phyloP scores from a whole-genome alignment of 2,888 invertebrate species.

The Agrotis segetum region DNA sequence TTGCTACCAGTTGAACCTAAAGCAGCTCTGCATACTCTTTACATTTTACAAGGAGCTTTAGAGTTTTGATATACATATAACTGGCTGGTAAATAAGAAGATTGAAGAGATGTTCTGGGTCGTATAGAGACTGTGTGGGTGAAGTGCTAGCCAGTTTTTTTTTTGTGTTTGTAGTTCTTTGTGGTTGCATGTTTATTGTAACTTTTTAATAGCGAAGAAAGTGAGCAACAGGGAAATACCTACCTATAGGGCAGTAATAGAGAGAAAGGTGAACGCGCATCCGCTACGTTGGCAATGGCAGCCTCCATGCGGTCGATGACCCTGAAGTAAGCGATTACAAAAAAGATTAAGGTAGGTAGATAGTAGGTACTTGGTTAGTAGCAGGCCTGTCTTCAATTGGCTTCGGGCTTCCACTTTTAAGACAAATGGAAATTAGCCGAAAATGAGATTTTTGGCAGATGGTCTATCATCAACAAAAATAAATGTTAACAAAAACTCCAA shows the following conservation, averaged over 20 bases:
- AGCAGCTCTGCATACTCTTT: too few species aligned
- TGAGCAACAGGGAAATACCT: slow-evolving; percentile 72
- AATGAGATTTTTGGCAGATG: too few species aligned
- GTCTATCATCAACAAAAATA: too few species aligned
- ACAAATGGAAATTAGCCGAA: background rate
- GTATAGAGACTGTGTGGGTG: background rate
- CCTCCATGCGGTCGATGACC: slow-evolving; percentile 88
- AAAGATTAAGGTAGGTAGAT: slow-evolving; percentile 83
- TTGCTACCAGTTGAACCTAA: too few species aligned
- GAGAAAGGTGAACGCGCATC: slow-evolving; percentile 85
- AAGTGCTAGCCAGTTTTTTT: background rate
- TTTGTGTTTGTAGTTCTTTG: slow-evolving; percentile 8
- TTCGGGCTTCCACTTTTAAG: slow-evolving; percentile 21
- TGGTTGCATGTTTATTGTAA: slow-evolving; percentile 35
- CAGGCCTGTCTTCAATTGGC: slow-evolving; percentile 27
- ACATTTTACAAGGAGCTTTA: too few species aligned
- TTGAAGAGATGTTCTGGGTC: background rate
- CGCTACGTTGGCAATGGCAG: slow-evolving; percentile 85
- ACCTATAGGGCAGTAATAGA: slow-evolving; percentile 82
- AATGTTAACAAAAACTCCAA: background rate
- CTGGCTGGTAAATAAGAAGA: too few species aligned
- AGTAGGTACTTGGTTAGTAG: slow-evolving; percentile 68
- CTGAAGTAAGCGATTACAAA: slow-evolving; percentile 85
- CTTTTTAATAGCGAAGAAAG: slow-evolving; percentile 71
- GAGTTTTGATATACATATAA: too few species aligned